Evolutionary conservation across 2,888 invertebrate species (phyloP), one percentile per base, ranked within the genome.

Genomic region (Drosophila gaucha): DNA sequence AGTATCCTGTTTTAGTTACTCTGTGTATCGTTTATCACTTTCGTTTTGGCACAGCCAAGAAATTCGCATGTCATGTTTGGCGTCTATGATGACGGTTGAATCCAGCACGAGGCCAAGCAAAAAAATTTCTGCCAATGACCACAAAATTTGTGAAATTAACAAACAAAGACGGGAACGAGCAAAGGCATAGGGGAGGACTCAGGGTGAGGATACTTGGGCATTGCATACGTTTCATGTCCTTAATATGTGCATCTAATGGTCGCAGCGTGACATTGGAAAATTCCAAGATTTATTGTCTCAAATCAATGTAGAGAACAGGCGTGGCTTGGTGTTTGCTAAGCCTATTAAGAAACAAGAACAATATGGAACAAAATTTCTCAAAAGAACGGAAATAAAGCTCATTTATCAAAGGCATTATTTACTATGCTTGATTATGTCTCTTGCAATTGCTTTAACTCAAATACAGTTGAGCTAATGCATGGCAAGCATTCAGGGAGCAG

Each of bases 21-120:
- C 64, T 49, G 51, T 35, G 51, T 66, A 74, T 85, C 85, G 87
- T 88, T 85, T 88, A 85, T 85, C 87, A 85, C 83, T 87, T 88
- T 88, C 84, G 70, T 65, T 68, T 69, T 65, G 70, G 55, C 52
- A 62, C 54, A 65, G 51, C 46, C 65, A 28, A 56, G 56, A 64
- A 68, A 73, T 71, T 57, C 65, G 84, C 80, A 63, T 68, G 77
- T 86, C 86, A 80, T 68, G 58, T 73, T 73, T 50, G 51, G 65
- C 39, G 49, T 43, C 70, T 39, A 49, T 56, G 68, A 56, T 47
- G 67, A 54, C 36, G 65, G 26, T 18, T 8, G 57, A 26, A 35
- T 14, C 35, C 28, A 47, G 26, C 33, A 2, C 38, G 38, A 35
- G 22, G 36, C 64, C 49, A 52, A 51, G 20, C 24, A 38, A 58